These are phyloP conservation scores for Macrochelys suwanniensis DNA, from an alignment of 2,797 vertebrate genomes.

Conservation along the genomic window DNA sequence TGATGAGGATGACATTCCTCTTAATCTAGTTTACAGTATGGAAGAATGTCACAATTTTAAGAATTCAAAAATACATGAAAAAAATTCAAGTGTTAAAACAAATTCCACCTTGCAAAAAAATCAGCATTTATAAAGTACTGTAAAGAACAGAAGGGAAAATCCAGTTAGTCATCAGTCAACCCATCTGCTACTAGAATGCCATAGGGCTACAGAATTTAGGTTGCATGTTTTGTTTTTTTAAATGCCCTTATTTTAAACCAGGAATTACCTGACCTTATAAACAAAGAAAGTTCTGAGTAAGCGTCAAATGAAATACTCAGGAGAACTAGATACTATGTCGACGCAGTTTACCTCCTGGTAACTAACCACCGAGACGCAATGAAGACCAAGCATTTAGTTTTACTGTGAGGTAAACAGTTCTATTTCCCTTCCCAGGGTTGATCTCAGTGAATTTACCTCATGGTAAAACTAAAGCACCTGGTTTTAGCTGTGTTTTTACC, in stretches of 20 bases:
- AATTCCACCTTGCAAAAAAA: conserved; percentile 33
- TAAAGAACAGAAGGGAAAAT: conserved; percentile 48
- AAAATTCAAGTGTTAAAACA: not conserved
- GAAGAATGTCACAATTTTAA: not conserved
- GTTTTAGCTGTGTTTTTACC: not conserved
- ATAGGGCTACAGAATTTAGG: not conserved
- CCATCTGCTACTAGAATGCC: conserved; percentile 23
- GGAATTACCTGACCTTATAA: not conserved
- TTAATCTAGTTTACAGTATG: too few relatives aligned
- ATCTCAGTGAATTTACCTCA: not conserved
- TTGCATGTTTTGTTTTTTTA: not conserved
- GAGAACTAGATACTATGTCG: not conserved
- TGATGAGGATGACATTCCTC: not conserved
- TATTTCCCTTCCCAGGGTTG: not conserved
- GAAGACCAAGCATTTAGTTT: not conserved
- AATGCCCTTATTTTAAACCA: not conserved
- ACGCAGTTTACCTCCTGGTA: not conserved
- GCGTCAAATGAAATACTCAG: not conserved
- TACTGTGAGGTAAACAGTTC: not conserved
- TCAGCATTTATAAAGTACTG: conserved; percentile 7
- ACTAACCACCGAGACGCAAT: not conserved
- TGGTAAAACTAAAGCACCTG: not conserved
- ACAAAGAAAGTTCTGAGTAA: conserved; percentile 11
- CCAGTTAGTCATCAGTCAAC: conserved; percentile 51
- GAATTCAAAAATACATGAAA: not conserved